Percentiles rank a stretch among this genome's conserved stretches.
Evolutionary conservation across 2,797 vertebrate species (phyloP).

Genomic region (Taeniopygia guttata): DNA sequence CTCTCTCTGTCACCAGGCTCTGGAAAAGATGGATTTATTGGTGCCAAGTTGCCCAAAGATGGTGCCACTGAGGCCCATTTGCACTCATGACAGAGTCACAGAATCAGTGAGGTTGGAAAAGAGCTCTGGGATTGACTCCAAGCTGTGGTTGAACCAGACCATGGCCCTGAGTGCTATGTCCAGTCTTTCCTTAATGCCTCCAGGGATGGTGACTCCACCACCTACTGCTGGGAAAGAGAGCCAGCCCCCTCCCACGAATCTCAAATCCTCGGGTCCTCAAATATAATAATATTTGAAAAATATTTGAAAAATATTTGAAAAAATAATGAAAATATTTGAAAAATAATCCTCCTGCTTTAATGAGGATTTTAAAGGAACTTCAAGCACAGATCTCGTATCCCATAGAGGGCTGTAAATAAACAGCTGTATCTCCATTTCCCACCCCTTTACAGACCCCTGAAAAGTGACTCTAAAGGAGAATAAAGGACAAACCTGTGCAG

Average conservation of each 20-base stretch:
- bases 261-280: background rate
- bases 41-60: background rate
- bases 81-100: accelerated
- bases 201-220: background rate
- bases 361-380: background rate
- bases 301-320: no score
- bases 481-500: background rate
- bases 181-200: background rate
- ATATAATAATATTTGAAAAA: no score
- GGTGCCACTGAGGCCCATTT: background rate
- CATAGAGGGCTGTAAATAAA: background rate
- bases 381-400: background rate
- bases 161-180: background rate
- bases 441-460: background rate
- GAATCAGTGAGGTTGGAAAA: background rate
- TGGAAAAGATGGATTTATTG: background rate
- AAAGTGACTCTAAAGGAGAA: background rate
- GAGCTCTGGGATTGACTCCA: background rate
- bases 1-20: background rate
- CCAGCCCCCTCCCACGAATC: background rate
- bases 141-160: accelerated
- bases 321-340: no score
- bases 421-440: background rate
- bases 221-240: background rate
- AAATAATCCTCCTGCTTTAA: background rate